Conservation (phyloP, 2,113 vertebrate species). For the Tetrax tetrax region DNA sequence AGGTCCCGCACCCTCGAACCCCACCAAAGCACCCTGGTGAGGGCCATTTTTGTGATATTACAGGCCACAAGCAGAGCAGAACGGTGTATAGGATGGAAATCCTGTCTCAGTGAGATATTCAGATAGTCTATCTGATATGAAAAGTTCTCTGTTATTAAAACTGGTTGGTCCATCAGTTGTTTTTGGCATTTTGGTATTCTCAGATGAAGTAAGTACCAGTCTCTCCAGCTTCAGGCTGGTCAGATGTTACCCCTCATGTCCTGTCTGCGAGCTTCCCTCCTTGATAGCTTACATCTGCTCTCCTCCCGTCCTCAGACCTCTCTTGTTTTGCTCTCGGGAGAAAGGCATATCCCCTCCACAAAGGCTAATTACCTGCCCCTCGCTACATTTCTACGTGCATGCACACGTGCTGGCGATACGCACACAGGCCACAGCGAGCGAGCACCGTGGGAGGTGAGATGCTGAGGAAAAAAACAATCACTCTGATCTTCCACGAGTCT, state of each 20-base stretch:
- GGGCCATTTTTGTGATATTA: not conserved
- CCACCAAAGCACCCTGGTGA: not conserved
- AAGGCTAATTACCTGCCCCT: constrained; percentile 38
- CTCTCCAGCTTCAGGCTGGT: not conserved
- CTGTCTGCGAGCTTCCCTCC: not conserved
- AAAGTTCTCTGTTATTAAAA: not conserved
- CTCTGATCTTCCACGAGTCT: not conserved
- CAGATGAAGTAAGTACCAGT: not conserved
- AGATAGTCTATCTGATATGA: not conserved
- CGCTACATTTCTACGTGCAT: rapidly evolving
- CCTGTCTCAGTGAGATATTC: not conserved
- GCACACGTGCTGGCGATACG: constrained; percentile 35
- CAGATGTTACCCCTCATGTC: not conserved
- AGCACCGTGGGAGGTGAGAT: not conserved
- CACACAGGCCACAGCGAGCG: rapidly evolving
- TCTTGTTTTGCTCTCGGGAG: constrained; percentile 28
- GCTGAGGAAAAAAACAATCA: not conserved
- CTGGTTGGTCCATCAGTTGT: not conserved
- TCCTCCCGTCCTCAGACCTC: not conserved
- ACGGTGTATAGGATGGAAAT: rapidly evolving
- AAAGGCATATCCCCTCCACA: constrained; percentile 34
- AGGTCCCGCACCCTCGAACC: not conserved
- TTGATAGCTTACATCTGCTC: constrained; percentile 35
- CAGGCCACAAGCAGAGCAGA: not conserved
- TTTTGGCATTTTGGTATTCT: not conserved